Evolutionary conservation across 2,113 vertebrate genomes (phyloP).

Genomic region (Catagonus wagneri): DNA sequence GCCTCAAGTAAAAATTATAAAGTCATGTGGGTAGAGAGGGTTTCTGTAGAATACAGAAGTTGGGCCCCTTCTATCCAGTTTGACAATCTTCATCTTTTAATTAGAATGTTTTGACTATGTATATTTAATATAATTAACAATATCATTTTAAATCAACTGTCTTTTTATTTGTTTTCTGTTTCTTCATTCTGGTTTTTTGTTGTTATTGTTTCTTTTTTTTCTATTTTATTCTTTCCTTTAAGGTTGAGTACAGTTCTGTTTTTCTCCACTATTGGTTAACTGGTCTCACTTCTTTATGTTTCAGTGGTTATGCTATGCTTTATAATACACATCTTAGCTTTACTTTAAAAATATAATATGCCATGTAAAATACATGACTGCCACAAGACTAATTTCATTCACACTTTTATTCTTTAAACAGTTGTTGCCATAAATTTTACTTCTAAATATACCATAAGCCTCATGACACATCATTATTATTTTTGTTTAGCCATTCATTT

Average conservation of each 20-base stretch:
- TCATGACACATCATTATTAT: neutral
- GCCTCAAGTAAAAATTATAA: neutral
- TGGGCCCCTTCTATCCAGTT: neutral
- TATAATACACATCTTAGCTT: neutral
- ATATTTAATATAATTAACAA: conserved; percentile 23
- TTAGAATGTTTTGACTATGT: neutral
- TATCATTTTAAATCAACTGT: neutral
- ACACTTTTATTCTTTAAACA: neutral
- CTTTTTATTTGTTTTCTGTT: neutral
- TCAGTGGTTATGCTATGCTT: neutral
- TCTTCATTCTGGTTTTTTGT: neutral
- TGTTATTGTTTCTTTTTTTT: neutral
- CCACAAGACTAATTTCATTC: neutral
- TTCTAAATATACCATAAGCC: neutral
- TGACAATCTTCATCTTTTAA: neutral
- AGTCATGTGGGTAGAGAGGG: neutral
- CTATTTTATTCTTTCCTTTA: neutral
- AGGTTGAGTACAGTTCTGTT: neutral
- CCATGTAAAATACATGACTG: neutral
- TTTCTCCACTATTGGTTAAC: neutral
- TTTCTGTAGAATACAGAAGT: neutral
- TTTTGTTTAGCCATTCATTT: conserved; percentile 27
- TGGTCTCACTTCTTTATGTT: neutral
- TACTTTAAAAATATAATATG: neutral
- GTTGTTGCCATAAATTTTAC: neutral